Percentiles rank a stretch among this genome's conserved stretches.
Conservation (phyloP, 1,140 invertebrate genomes). For the Forficula auricularia region DNA sequence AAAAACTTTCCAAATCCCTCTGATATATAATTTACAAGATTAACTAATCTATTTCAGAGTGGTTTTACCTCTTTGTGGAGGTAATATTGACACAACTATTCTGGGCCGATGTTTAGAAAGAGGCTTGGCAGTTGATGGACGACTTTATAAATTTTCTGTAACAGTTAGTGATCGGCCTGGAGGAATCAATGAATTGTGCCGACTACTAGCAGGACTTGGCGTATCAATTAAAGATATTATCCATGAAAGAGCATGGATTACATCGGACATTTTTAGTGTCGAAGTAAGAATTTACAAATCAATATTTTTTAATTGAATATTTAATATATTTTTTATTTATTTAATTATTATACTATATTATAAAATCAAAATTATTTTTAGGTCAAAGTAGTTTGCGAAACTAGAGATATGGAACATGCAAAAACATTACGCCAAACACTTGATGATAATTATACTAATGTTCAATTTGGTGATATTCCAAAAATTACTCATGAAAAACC, state of each 20-base stretch:
- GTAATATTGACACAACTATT: constrained; percentile 53
- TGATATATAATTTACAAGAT: no score
- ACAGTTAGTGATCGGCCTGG: constrained; percentile 40
- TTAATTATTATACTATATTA: neutral
- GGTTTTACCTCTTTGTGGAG: constrained; percentile 46
- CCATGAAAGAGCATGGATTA: constrained; percentile 47
- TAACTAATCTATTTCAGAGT: constrained; percentile 29
- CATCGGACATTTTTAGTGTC: constrained; percentile 38
- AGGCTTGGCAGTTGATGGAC: constrained; percentile 48
- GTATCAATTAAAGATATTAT: constrained; percentile 46
- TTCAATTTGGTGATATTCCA: constrained; percentile 16
- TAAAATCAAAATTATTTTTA: no score
- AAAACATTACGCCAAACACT: constrained; percentile 43
- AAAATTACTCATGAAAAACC: no score
- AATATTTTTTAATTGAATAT: neutral
- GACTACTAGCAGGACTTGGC: constrained; percentile 30
- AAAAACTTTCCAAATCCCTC: no score
- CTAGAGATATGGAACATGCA: constrained; percentile 58
- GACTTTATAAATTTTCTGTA: constrained; percentile 47
- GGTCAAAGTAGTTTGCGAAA: constrained; percentile 73
- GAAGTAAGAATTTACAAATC: constrained; percentile 13
- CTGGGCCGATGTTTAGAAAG: constrained; percentile 46
- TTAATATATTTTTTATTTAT: neutral
- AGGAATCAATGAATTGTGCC: constrained; percentile 40
- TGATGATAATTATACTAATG: constrained; percentile 36